Base-by-base conservation (phyloP, 2,888 invertebrate genomes). In the Capitulum mitella region DNA sequence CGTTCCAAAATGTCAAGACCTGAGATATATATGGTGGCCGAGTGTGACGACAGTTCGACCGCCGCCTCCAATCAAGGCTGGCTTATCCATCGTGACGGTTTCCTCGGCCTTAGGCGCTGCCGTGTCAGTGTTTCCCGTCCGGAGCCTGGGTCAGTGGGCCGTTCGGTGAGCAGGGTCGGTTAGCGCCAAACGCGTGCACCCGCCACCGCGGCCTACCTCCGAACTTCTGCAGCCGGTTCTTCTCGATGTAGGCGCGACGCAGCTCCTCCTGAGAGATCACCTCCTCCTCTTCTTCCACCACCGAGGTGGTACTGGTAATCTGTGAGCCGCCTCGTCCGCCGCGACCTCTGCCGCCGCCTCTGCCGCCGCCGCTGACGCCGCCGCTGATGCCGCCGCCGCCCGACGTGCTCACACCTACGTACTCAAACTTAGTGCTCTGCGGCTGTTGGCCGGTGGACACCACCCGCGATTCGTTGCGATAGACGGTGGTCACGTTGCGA, bases 401-500 rank as follows among this genome's bases (percentile, higher is more conserved):
- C 8, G 8, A 6, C 29, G 58, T 29, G 5, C 14, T 6, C 61
- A 61, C 61, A 61, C 61, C 61, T 32, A n/a, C 32, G 16, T 16
- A 5, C n/a, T 61, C 61, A 12, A 16, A 61, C 32, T 61, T 32
- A 61, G 61, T n/a, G 14, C 8, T 2, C n/a, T 14, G 32, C 61
- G 61, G 32, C 32, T 61, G 14, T 32, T 3, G 16, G 70, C 37
- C 70, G 70, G 37, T 34, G 19, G 64, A 8, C 70, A 70, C 70
- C 70, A 19, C 19, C 70, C 37, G 70, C 70, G 70, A 70, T 37
- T 37, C 70, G 70, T 70, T 70, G 70, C 70, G 37, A 61, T 61
- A 61, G 19, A 32, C 5, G 37, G 37, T 10, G 37, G 70, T 70
- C 19, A 37, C 34, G 26, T 22, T 70, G 37, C 22, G 14, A 29